Evolutionary conservation across 2,113 vertebrate species (phyloP), one percentile per base, ranked within the genome.

Genomic region (Gymnocephalus cernua): DNA sequence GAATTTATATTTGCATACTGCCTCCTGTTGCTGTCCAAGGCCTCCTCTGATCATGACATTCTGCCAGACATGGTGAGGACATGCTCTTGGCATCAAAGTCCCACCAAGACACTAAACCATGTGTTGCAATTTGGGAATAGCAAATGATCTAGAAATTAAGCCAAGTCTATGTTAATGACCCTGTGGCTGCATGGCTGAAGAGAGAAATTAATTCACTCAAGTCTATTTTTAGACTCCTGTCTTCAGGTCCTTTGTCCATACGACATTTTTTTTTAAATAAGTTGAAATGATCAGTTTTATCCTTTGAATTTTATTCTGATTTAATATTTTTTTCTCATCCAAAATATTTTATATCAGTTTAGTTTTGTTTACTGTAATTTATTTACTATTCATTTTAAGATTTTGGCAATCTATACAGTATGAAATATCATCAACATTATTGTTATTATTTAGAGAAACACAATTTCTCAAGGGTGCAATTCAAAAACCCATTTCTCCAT

Each of bases 81-180:
- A 76, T 82, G 78, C 61, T 86, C 74, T n/a, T 71, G 58, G 71
- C 76, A 85, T 77, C 62, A 75, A 79, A 78, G 82, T 90, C 88
- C 73, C 86, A 86, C 57, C 71, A 89, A 88, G 85, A 79, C 77
- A 86, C 70, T 92, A 87, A 86, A 83, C 85, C 83, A 58, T 88
- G 89, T 89, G 86, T 88, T 90, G 77, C 68, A 79, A 77, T 80
- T 70, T 80, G 79, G 84, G 83, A 88, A 90, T 84, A 79, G 79
- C 82, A 85, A 91, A 92, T 89, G 82, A 89, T 80, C 68, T 62
- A 71, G 64, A 91, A 93, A 90, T 88, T 59, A 82, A 91, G 73
- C 82, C 80, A 80, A 77, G 82, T 85, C 76, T 78, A 70, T 83
- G 69, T 80, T 89, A 90, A 93, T 90, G 84, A 89, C 82, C 75